Evolutionary conservation across 2,888 invertebrate species (phyloP), one percentile per base, ranked within the genome.

Genomic region (Caenorhabditis auriculariae): DNA sequence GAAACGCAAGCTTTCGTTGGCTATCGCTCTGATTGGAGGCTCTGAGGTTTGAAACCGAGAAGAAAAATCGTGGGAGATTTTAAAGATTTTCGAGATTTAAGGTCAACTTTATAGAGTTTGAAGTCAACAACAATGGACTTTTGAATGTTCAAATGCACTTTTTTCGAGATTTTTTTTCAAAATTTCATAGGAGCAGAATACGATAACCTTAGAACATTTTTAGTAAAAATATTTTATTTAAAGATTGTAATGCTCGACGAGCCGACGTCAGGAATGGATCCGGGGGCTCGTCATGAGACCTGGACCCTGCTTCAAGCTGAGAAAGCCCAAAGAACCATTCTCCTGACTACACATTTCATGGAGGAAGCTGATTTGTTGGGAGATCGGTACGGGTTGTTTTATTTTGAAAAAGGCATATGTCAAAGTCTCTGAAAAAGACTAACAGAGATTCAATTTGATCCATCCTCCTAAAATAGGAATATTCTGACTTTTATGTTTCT

Each of bases 291-390:
- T 17, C 83, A 86, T 52, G 84, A 84, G 60, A 84, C 85, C 0
- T 92, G 92, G 91, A 89, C 91, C 72, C 83, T 92, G 21, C 82
- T 92, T 63, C 86, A 84, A 84, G 83, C 84, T 9, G 84, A 87
- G 68, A 83, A 86, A 37, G 83, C 83, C 84, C 54, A 60, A 21
- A 38, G 68, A 27, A 89, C 91, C 0, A 87, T 92, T 79, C 85
- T 92, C 42, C 83, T 92, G 59, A 89, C 91, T 0, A 90, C 90
- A 0, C 90, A 91, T 82, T 91, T 90, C 81, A 91, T 91, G 91
- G 91, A 91, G 77, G 91, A 92, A 83, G 91, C 91, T 1, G 91
- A 92, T 82, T 85, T 89, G 39, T 85, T 91, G 2, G 91, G 91
- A 0, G 91, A 91, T 83, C 56, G 72, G 1, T n/a, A n/a, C n/a